Evolutionary conservation across 2,797 vertebrate species (phyloP).

Genomic region (Emydoidea blandingii): DNA sequence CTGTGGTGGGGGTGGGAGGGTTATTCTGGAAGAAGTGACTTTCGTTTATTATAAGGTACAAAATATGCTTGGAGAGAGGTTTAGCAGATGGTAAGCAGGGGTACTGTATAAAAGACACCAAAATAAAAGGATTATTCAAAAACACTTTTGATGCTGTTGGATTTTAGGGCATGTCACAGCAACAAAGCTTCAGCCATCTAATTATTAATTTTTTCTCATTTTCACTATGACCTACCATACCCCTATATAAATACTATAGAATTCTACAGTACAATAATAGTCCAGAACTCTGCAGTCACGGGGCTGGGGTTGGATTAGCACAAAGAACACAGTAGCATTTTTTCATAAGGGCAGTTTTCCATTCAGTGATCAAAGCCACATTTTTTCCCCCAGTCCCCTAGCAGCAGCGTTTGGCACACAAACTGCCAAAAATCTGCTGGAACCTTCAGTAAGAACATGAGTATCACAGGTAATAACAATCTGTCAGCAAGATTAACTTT

Average conservation of each 20-base stretch:
- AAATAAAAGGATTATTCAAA: not conserved
- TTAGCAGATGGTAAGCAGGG: not conserved
- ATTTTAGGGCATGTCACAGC: not conserved
- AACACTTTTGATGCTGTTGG: not conserved
- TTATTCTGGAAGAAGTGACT: not conserved
- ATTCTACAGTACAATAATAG: not conserved
- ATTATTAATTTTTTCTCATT: not conserved
- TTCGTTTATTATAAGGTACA: not conserved
- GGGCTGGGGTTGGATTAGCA: not conserved
- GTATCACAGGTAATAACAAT: not conserved
- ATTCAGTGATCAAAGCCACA: not conserved
- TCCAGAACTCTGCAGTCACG: not conserved
- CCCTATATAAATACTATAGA: not conserved
- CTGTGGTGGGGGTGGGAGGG: not conserved
- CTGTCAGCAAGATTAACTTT: not conserved
- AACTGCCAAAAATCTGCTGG: not conserved
- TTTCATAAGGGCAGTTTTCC: not conserved
- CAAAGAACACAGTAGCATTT: not conserved
- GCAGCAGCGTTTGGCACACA: not conserved
- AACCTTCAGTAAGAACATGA: not conserved
- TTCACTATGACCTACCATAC: not conserved
- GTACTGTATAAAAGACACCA: not conserved
- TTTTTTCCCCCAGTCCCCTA: not conserved
- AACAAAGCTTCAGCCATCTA: not conserved
- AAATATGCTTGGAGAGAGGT: not conserved